Evolutionary conservation across 2,113 vertebrate species (phyloP).

Genomic region (Sterna hirundo): DNA sequence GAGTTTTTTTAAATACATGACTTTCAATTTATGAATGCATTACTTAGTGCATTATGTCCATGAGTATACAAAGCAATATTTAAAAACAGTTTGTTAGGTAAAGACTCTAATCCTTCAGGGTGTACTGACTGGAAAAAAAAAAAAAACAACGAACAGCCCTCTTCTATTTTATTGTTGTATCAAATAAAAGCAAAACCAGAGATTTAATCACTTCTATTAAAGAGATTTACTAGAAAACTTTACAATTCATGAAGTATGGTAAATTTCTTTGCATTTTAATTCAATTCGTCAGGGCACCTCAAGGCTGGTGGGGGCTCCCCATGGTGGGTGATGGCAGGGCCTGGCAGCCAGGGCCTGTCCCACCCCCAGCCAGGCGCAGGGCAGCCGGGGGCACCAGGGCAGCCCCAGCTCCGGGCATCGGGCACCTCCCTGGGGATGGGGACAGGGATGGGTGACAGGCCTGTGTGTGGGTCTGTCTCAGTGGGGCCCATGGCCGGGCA

Average conservation of each 20-base stretch:
- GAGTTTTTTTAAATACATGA: neutral
- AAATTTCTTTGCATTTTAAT: neutral
- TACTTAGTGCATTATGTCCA: neutral
- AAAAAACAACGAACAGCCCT: neutral
- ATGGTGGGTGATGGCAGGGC: fast-evolving
- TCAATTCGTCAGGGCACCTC: neutral
- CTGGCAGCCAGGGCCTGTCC: neutral
- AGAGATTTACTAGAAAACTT: neutral
- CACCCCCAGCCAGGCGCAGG: neutral
- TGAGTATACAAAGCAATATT: neutral
- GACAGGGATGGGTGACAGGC: fast-evolving
- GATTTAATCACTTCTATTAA: neutral
- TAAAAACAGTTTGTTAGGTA: neutral
- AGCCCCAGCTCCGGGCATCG: neutral
- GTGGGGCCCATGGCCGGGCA: too few relatives aligned
- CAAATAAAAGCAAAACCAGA: neutral
- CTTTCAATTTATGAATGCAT: neutral
- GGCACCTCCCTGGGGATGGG: neutral
- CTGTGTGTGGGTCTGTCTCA: fast-evolving
- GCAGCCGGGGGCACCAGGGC: fast-evolving
- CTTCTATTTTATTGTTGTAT: neutral
- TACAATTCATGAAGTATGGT: neutral
- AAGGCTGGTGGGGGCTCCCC: neutral
- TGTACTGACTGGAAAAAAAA: neutral
- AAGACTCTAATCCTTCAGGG: neutral